These are phyloP conservation scores for Drosophila sp. DNA, from an alignment of 1,140 invertebrate species.

Conservation along the genomic window DNA sequence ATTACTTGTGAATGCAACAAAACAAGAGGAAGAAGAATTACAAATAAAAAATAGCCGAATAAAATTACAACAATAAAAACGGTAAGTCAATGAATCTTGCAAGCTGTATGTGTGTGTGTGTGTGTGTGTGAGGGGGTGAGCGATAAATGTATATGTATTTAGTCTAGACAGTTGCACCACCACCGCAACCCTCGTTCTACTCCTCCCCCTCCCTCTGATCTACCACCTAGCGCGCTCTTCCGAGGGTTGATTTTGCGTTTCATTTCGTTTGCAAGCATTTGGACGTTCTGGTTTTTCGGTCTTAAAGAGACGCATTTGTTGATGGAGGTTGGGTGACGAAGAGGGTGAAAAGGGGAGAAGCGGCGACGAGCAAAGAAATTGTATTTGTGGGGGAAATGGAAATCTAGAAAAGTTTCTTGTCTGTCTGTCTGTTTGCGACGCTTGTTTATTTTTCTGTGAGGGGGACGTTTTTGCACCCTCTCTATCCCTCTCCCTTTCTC, in stretches of 20 bases:
- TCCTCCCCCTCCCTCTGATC: constrained; percentile 14
- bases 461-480: constrained; percentile 41
- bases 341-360: neutral
- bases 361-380: neutral
- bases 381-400: constrained; percentile 22
- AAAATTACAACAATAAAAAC: constrained; percentile 23
- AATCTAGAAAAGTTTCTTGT: constrained; percentile 61
- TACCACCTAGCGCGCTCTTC: constrained; percentile 49
- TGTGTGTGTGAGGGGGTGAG: constrained; percentile 9
- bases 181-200: neutral
- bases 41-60: constrained; percentile 22
- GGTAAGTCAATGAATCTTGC: constrained; percentile 46
- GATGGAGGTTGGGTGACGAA: constrained; percentile 56
- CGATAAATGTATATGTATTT: constrained; percentile 43
- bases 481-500: constrained; percentile 3
- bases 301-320: constrained; percentile 64
- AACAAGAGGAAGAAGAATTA: constrained; percentile 10
- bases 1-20: constrained; percentile 39
- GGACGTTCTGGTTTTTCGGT: constrained; percentile 51
- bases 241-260: constrained; percentile 72
- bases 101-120: constrained; percentile 1
- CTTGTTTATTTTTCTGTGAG: constrained; percentile 63
- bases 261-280: constrained; percentile 36
- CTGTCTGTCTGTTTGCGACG: constrained; percentile 38
- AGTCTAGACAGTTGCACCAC: constrained; percentile 78